phyloP scores from a whole-genome alignment of 1,140 invertebrate genomes.

The Steinernema feltiae region DNA sequence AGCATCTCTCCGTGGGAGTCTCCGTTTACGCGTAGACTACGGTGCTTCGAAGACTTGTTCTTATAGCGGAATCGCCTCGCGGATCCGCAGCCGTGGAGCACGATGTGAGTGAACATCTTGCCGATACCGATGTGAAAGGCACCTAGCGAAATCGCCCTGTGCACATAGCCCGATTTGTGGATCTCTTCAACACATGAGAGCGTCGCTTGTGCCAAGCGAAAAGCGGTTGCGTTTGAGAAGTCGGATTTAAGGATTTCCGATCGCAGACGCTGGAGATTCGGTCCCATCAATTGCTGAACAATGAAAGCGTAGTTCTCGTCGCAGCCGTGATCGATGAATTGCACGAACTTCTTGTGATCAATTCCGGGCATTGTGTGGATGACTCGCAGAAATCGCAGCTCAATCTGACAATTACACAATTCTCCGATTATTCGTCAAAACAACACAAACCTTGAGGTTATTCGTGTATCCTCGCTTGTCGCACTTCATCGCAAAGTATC shows the following conservation, averaged over 20 bases:
- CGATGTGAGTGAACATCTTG: neutral
- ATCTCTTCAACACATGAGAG: neutral
- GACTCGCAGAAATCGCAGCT: neutral
- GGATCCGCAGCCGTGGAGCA: neutral
- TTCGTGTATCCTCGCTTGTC: neutral
- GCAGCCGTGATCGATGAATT: neutral
- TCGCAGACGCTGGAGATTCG: neutral
- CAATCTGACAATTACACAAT: neutral
- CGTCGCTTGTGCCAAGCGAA: neutral
- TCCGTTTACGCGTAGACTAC: neutral
- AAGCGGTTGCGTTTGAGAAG: neutral
- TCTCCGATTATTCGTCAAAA: neutral
- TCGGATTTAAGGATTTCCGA: neutral
- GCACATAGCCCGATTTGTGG: neutral
- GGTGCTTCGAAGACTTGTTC: neutral
- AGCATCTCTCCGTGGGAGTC: neutral
- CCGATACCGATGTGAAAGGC: neutral
- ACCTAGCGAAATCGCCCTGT: neutral
- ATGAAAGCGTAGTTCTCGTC: neutral
- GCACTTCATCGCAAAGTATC: neutral
- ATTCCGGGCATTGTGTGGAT: neutral
- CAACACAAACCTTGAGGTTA: neutral
- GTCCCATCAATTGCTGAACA: neutral
- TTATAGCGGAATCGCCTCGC: neutral
- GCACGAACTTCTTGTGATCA: neutral